These are phyloP conservation scores for Vulpes lagopus DNA, from an alignment of 2,113 vertebrate genomes.

Conservation along the genomic window DNA sequence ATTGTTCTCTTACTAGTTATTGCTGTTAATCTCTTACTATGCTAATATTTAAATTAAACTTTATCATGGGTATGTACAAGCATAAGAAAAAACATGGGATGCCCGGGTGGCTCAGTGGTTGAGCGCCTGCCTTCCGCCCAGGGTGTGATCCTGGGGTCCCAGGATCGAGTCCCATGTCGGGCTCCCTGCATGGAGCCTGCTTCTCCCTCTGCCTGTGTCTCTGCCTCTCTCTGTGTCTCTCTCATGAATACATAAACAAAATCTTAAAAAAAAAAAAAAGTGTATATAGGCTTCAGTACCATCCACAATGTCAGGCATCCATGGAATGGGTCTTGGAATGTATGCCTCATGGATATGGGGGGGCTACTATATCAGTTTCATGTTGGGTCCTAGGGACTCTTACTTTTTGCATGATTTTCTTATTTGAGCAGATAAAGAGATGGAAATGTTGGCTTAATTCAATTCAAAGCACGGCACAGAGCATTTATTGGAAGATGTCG, in stretches of 20 bases:
- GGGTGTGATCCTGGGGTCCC: no score
- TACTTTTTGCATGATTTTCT: background rate
- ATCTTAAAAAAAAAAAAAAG: no score
- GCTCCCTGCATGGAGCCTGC: no score
- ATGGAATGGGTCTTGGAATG: background rate
- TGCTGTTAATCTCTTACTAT: background rate
- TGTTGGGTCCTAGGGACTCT: background rate
- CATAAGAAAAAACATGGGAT: background rate
- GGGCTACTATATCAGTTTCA: background rate
- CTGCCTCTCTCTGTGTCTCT: no score
- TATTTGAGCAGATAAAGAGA: background rate
- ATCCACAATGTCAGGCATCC: background rate
- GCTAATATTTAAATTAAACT: background rate
- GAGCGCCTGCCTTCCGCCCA: no score
- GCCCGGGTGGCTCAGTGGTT: no score
- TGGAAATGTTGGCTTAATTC: background rate
- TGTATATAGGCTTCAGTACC: background rate
- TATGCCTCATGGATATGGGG: background rate
- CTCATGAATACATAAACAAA: no score
- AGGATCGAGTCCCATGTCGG: no score
- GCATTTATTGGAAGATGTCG: background rate
- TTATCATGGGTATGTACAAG: background rate
- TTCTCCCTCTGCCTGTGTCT: no score
- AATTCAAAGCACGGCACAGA: background rate
- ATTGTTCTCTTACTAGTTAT: background rate